Evolutionary conservation across 2,113 vertebrate genomes (phyloP).

Genomic region (Prinia subflava): DNA sequence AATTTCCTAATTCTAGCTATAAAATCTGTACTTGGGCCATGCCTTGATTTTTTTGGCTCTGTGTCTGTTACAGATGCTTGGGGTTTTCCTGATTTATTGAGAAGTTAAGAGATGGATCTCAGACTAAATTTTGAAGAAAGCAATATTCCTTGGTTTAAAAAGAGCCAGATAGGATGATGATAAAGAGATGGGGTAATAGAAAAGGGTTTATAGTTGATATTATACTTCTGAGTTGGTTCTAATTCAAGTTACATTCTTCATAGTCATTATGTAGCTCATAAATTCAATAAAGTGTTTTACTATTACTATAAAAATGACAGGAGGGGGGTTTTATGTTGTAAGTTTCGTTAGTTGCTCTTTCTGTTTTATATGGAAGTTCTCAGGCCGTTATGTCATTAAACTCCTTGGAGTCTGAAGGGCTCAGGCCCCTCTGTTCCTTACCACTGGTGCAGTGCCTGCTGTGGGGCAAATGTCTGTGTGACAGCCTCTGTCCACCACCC

Average conservation of each 20-base stretch:
- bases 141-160: conserved; percentile 64
- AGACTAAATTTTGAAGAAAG: conserved; percentile 48
- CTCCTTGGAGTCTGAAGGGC: conserved; percentile 78
- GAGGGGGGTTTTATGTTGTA: conserved; percentile 85
- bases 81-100: conserved; percentile 42
- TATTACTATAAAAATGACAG: conserved; percentile 86
- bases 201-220: conserved; percentile 80
- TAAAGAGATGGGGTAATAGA: conserved; percentile 70
- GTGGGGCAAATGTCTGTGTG: neutral
- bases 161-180: conserved; percentile 57
- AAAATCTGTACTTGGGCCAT: neutral
- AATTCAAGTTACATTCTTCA: conserved; percentile 82
- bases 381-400: conserved; percentile 80
- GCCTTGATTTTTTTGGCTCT: neutral
- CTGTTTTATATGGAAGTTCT: conserved; percentile 80
- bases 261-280: conserved; percentile 85
- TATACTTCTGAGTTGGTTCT: conserved; percentile 81
- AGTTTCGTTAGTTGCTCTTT: conserved; percentile 81
- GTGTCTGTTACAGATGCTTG: neutral
- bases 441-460: neutral
- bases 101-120: conserved; percentile 33
- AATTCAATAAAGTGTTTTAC: conserved; percentile 88
- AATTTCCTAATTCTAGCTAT: neutral
- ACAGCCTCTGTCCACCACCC: neutral
- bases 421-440: conserved; percentile 48